These are phyloP conservation scores for Pachyseris speciosa DNA, from an alignment of 64 coral and sea anemone species.

Conservation along the genomic window DNA sequence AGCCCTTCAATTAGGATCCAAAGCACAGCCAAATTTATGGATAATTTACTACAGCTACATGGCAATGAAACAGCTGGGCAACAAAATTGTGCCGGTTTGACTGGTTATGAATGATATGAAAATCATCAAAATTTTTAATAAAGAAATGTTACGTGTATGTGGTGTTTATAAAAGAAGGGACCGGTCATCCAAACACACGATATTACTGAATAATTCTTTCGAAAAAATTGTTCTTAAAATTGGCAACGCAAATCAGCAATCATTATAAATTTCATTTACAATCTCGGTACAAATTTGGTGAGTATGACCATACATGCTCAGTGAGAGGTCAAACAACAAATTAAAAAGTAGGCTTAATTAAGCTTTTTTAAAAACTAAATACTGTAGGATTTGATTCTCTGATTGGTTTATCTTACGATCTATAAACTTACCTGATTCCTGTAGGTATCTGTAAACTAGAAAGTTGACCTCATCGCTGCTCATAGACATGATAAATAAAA, in stretches of 20 bases:
- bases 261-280: too few species aligned
- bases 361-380: too few species aligned
- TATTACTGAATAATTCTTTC: not conserved
- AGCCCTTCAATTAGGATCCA: too few species aligned
- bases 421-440: constrained; percentile 91
- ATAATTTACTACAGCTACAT: too few species aligned
- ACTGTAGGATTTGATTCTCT: not conserved
- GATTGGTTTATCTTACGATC: not conserved
- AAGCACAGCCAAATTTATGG: too few species aligned
- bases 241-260: too few species aligned
- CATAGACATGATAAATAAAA: constrained; percentile 98
- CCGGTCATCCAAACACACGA: not conserved
- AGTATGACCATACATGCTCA: not conserved
- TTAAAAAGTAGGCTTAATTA: too few species aligned
- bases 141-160: not conserved
- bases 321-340: not conserved
- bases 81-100: too few species aligned
- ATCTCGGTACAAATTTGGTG: too few species aligned
- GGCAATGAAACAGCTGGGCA: too few species aligned
- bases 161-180: not conserved
- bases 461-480: constrained; percentile 99
- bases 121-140: too few species aligned
- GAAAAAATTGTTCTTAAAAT: not conserved
- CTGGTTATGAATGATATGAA: too few species aligned
- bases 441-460: constrained; percentile 99